Conservation (phyloP, 1,140 invertebrate genomes). For the Mercenaria mercenaria region DNA sequence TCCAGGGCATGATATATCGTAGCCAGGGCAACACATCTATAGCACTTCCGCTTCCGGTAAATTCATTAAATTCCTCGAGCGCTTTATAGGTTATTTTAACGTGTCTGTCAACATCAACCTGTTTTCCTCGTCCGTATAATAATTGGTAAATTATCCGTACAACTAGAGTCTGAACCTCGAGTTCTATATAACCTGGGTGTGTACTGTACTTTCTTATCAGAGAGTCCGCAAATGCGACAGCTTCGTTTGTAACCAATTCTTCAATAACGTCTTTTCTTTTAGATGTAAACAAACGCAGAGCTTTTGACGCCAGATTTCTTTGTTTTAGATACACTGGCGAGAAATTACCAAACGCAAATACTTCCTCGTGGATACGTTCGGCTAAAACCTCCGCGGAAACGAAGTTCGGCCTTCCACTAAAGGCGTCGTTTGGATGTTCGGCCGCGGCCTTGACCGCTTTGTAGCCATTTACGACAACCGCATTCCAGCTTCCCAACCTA, state of each 20-base stretch:
- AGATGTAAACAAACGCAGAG: constrained; percentile 7
- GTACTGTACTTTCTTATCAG: not conserved
- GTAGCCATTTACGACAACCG: no score
- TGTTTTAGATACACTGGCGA: constrained; percentile 14
- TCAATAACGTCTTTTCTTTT: not conserved
- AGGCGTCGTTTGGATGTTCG: no score
- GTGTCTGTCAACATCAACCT: not conserved
- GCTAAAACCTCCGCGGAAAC: not conserved
- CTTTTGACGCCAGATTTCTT: not conserved
- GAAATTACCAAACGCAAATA: constrained; percentile 23
- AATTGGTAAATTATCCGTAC: not conserved
- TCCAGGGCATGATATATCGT: constrained; percentile 20
- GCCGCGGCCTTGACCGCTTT: no score
- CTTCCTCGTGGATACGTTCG: not conserved
- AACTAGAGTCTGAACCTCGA: not conserved
- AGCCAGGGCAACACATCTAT: constrained; percentile 25
- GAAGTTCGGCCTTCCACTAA: constrained; percentile 17
- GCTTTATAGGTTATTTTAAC: not conserved
- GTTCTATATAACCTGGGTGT: not conserved
- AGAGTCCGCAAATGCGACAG: not conserved
- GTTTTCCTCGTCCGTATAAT: not conserved
- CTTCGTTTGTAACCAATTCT: not conserved
- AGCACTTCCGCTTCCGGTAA: constrained; percentile 8
- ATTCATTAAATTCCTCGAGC: not conserved
- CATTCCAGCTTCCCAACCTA: constrained; percentile 9